phyloP scores from a whole-genome alignment of 2,888 invertebrate species.

The Adelphocoris suturalis region DNA sequence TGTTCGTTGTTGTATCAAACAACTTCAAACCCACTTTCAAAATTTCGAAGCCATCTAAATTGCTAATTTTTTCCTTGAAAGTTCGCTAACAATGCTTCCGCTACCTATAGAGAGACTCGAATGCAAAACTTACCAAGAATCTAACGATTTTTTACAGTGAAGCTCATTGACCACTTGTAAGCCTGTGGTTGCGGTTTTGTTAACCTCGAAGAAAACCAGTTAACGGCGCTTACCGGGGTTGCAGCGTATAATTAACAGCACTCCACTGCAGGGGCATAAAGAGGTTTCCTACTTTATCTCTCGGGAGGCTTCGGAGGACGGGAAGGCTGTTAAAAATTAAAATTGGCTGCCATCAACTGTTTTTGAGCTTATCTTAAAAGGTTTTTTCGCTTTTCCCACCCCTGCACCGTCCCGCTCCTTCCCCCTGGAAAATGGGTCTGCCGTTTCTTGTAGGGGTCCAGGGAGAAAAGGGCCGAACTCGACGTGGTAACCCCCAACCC shows the following conservation, averaged over 20 bases:
- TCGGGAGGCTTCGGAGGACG: slow-evolving; percentile 4
- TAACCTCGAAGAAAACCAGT: background rate
- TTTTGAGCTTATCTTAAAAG: slow-evolving; percentile 67
- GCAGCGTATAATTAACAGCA: slow-evolving; percentile 44
- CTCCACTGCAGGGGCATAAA: slow-evolving; percentile 51
- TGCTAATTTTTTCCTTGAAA: no score
- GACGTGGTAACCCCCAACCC: background rate
- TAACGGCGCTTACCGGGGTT: background rate
- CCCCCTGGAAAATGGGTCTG: slow-evolving; percentile 27
- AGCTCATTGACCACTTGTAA: no score
- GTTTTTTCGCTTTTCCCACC: background rate
- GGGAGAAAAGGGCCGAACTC: background rate
- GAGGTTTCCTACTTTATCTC: slow-evolving; percentile 56
- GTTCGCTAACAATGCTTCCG: no score
- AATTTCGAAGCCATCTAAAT: no score
- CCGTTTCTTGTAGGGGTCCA: slow-evolving; percentile 40
- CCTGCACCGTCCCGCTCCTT: background rate
- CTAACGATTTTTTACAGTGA: no score
- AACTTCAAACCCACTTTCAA: no score
- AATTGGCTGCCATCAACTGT: slow-evolving; percentile 66
- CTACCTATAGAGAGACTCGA: no score
- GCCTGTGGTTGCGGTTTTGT: no score
- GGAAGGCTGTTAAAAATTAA: slow-evolving; percentile 61
- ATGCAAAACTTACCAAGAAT: no score
- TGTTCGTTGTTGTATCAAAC: no score